These are phyloP conservation scores for Ornithorhynchus anatinus DNA, from an alignment of 2,113 vertebrate genomes.

Conservation along the genomic window DNA sequence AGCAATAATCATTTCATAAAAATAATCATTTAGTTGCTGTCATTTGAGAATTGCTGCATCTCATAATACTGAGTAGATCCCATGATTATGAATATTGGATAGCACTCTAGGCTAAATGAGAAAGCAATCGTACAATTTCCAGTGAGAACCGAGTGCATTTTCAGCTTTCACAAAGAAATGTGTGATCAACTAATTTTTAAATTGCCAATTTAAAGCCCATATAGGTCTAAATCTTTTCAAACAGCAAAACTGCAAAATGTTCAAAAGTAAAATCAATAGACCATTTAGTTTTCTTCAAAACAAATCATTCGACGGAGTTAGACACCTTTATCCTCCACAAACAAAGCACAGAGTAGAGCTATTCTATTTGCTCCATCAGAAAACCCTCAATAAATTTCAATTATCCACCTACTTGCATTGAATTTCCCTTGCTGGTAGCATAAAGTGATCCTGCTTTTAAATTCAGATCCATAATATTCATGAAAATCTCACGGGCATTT, in stretches of 20 bases:
- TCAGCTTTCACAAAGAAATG: conserved; percentile 7
- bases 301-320: background rate
- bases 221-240: too few relatives aligned
- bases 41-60: background rate
- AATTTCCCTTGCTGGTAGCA: conserved; percentile 3
- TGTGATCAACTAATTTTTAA: background rate
- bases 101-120: background rate
- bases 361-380: fast-evolving
- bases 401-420: conserved; percentile 57
- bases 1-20: too few relatives aligned
- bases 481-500: background rate
- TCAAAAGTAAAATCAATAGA: too few relatives aligned
- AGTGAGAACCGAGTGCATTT: background rate
- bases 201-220: too few relatives aligned
- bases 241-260: too few relatives aligned
- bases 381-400: background rate
- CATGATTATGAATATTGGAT: background rate
- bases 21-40: background rate
- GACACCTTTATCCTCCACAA: background rate
- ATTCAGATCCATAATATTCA: background rate
- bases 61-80: background rate
- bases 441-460: conserved; percentile 8
- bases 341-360: background rate
- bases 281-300: too few relatives aligned
- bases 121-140: background rate